Conservation (phyloP, 1,140 invertebrate species). For the Drosophila virilis region DNA sequence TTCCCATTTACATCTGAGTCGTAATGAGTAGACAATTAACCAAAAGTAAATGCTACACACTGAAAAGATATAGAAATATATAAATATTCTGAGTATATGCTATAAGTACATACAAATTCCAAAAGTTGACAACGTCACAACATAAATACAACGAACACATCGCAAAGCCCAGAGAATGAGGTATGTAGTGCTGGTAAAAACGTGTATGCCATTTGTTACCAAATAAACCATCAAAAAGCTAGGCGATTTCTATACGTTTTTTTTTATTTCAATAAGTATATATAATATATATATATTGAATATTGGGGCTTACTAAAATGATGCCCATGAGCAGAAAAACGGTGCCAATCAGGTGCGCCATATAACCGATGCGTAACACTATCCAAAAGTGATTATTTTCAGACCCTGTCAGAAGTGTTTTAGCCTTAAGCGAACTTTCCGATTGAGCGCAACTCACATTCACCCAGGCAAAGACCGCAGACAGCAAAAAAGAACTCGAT, state of each 20-base stretch:
- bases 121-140: not conserved
- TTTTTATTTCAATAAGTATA: not conserved
- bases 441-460: slow-evolving; percentile 35
- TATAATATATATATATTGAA: not conserved
- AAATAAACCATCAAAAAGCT: slow-evolving; percentile 7
- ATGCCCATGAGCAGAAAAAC: slow-evolving; percentile 37
- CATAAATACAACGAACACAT: slow-evolving; percentile 13
- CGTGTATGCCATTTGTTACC: not conserved
- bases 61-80: slow-evolving; percentile 1
- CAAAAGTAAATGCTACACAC: slow-evolving; percentile 45
- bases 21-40: slow-evolving; percentile 32
- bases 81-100: not conserved
- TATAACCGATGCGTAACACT: slow-evolving; percentile 23
- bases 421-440: too few species aligned
- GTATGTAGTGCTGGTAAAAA: not conserved
- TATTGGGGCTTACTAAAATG: slow-evolving; percentile 23
- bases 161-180: not conserved
- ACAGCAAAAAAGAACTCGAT: slow-evolving; percentile 22
- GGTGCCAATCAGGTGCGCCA: slow-evolving; percentile 46
- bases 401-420: not conserved
- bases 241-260: not conserved
- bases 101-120: not conserved
- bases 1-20: slow-evolving; percentile 20
- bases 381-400: not conserved
- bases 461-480: slow-evolving; percentile 39